Evolutionary conservation across 1,140 invertebrate species (phyloP).

Genomic region (Drosophila ananassae): DNA sequence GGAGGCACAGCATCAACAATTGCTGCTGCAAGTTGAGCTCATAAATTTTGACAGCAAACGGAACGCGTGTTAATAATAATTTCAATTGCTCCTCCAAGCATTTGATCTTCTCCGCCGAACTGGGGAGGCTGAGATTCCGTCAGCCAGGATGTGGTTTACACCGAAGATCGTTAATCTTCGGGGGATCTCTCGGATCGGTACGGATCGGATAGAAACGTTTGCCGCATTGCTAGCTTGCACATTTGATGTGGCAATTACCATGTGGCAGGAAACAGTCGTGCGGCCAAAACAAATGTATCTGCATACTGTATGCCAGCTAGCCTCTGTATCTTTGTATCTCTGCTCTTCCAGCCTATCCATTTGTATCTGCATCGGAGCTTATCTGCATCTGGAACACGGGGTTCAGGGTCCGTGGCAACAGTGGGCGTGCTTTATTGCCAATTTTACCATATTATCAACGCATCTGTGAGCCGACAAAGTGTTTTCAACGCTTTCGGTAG

Average conservation of each 20-base stretch:
- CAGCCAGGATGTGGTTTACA: constrained; percentile 68
- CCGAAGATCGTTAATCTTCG: constrained; percentile 65
- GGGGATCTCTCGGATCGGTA: background rate
- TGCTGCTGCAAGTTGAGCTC: constrained; percentile 62
- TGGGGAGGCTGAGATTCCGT: constrained; percentile 20
- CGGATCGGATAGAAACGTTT: constrained; percentile 6
- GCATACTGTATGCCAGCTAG: constrained; percentile 11
- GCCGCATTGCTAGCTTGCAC: constrained; percentile 24
- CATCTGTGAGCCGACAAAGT: constrained; percentile 82
- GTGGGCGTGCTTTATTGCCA: constrained; percentile 80
- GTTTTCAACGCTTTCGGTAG: constrained; percentile 82
- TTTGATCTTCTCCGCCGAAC: constrained; percentile 52
- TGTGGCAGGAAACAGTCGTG: constrained; percentile 67
- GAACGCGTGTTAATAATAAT: constrained; percentile 66
- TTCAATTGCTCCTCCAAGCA: constrained; percentile 45
- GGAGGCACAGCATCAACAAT: constrained; percentile 47
- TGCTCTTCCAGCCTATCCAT: background rate
- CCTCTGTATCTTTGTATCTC: constrained; percentile 39
- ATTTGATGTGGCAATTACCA: constrained; percentile 75
- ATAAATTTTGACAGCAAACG: constrained; percentile 79
- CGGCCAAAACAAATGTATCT: constrained; percentile 62
- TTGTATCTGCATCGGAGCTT: constrained; percentile 24
- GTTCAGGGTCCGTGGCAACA: constrained; percentile 49
- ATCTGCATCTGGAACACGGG: constrained; percentile 16
- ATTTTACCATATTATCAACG: constrained; percentile 82